Conservation (phyloP, 2,797 vertebrate species). For the Rhadinocentrus ornatus region DNA sequence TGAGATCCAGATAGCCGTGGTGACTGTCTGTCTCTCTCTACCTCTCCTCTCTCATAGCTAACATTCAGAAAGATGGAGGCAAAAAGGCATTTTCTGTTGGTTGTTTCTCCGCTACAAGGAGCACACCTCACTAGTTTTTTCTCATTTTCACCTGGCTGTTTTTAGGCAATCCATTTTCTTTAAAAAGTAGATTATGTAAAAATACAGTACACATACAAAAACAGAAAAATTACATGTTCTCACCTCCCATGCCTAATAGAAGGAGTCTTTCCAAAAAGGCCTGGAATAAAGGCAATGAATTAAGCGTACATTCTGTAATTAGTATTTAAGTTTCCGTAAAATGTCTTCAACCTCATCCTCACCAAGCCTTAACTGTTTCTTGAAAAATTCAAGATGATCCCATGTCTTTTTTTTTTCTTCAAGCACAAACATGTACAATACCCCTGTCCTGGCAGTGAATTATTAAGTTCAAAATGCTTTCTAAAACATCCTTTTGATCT, state of each 20-base stretch:
- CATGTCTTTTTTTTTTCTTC: constrained; percentile 10
- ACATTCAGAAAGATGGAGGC: constrained; percentile 83
- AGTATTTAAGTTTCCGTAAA: constrained; percentile 70
- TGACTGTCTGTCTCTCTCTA: constrained; percentile 51
- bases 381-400: constrained; percentile 45
- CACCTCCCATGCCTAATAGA: constrained; percentile 59
- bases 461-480: constrained; percentile 48
- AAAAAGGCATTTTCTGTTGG: constrained; percentile 79
- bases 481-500: constrained; percentile 37
- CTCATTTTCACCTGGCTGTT: constrained; percentile 64
- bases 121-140: constrained; percentile 59
- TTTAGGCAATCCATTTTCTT: constrained; percentile 64
- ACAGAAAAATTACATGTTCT: constrained; percentile 54
- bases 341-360: constrained; percentile 33
- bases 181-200: constrained; percentile 58
- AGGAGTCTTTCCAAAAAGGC: constrained; percentile 69
- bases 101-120: constrained; percentile 73
- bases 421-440: constrained; percentile 47
- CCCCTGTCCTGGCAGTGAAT: constrained; percentile 71
- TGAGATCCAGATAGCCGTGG: constrained; percentile 65
- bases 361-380: constrained; percentile 34
- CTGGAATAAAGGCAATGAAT: constrained; percentile 80
- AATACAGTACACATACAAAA: constrained; percentile 61
- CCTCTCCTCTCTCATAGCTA: constrained; percentile 71
- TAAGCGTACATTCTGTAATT: constrained; percentile 81